phyloP scores from a whole-genome alignment of 2,797 vertebrate genomes.

The Gastrophryne carolinensis region DNA sequence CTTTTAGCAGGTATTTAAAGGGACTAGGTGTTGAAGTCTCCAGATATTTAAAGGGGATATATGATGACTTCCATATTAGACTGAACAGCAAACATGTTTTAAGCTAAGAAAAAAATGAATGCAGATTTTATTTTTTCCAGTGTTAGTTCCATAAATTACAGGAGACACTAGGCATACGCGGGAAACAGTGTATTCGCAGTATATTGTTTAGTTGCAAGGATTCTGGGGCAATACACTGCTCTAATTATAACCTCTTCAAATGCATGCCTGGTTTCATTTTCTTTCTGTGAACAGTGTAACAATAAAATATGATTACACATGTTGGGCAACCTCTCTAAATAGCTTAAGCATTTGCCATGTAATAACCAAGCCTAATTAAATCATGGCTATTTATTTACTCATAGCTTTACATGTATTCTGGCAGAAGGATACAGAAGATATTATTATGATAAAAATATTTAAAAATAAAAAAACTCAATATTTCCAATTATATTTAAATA shows the following conservation, averaged over 20 bases:
- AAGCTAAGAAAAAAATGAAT: not conserved
- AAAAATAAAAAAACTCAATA: no score
- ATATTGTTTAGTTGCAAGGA: not conserved
- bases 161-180: not conserved
- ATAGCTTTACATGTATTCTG: not conserved
- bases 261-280: not conserved
- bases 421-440: not conserved
- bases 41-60: not conserved
- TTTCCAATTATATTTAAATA: no score
- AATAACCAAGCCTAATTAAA: not conserved
- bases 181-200: not conserved
- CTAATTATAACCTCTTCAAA: not conserved
- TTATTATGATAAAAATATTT: no score
- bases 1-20: not conserved
- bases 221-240: not conserved
- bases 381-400: not conserved
- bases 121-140: no score
- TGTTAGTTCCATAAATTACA: not conserved
- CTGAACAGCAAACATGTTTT: not conserved
- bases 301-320: not conserved
- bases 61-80: not conserved
- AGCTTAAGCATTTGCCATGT: not conserved
- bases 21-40: not conserved
- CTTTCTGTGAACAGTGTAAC: not conserved
- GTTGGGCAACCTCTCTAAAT: not conserved